A percentile compares a stretch with the other conserved stretches of the same genome.
These are phyloP conservation scores for Habroteleia sp. DNA, from an alignment of 2,888 invertebrate species.

Conservation along the genomic window DNA sequence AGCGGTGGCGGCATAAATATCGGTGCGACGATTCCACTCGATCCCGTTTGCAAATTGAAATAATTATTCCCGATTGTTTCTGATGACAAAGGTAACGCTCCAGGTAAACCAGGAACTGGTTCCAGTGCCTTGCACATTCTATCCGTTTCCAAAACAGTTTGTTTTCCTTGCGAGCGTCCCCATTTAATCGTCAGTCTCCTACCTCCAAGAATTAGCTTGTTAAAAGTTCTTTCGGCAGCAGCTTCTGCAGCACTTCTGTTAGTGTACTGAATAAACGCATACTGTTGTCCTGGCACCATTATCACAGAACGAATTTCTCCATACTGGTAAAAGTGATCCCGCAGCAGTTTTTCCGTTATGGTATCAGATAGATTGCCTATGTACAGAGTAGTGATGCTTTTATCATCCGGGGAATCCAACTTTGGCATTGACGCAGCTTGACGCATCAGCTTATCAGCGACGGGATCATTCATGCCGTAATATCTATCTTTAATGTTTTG, in stretches of 20 bases:
- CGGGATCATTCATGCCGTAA: constrained; percentile 97
- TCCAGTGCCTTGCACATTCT: constrained; percentile 84
- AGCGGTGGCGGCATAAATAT: constrained; percentile 81
- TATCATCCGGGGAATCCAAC: constrained; percentile 96
- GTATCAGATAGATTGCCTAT: constrained; percentile 96
- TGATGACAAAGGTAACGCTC: constrained; percentile 85
- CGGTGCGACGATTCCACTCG: constrained; percentile 76
- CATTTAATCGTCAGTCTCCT: constrained; percentile 97
- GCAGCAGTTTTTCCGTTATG: constrained; percentile 93
- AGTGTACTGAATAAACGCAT: constrained; percentile 98
- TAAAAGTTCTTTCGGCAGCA: constrained; percentile 97
- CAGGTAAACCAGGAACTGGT: constrained; percentile 90
- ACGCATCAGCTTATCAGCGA: constrained; percentile 95
- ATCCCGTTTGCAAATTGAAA: constrained; percentile 84
- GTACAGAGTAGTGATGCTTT: constrained; percentile 97
- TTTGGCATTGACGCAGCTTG: constrained; percentile 96
- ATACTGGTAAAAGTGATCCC: constrained; percentile 98
- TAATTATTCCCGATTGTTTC: constrained; percentile 85
- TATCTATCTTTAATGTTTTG: constrained; percentile 97
- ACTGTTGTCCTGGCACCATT: constrained; percentile 95
- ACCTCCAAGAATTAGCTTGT: constrained; percentile 92
- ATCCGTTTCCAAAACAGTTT: constrained; percentile 81
- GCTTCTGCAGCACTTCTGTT: constrained; percentile 93
- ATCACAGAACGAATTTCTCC: constrained; percentile 98
- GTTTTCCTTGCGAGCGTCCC: constrained; percentile 96